phyloP scores from a whole-genome alignment of 1,140 invertebrate species.

The Myzus persicae region DNA sequence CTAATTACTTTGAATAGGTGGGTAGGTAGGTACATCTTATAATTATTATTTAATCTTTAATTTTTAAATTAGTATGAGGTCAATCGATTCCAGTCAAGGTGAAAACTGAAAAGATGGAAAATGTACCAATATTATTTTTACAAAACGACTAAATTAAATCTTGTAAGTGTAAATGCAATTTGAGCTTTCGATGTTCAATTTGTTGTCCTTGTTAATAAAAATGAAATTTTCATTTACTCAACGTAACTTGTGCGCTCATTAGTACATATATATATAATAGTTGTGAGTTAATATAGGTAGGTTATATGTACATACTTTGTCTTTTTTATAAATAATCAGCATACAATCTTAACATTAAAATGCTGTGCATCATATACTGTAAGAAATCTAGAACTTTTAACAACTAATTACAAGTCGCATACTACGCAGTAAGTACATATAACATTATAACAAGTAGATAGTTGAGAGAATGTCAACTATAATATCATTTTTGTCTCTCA shows the following conservation, averaged over 20 bases:
- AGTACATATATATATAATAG: not conserved
- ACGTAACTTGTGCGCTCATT: not conserved
- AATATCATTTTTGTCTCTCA: not conserved
- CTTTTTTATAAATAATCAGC: slow-evolving; percentile 12
- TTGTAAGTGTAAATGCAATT: not conserved
- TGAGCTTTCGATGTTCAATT: not conserved
- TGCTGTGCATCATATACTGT: not conserved
- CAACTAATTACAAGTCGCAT: not conserved
- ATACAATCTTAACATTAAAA: not conserved
- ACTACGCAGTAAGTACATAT: not conserved
- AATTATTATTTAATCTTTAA: not conserved
- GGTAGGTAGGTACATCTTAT: not conserved
- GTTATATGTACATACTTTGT: too few relatives aligned
- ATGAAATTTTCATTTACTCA: not conserved
- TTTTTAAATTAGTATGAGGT: not conserved
- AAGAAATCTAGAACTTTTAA: not conserved
- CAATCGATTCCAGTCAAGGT: not conserved
- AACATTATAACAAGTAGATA: not conserved
- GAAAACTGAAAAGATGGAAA: not conserved
- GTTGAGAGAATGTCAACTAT: not conserved
- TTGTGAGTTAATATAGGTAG: not conserved
- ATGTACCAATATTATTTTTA: not conserved
- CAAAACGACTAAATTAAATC: not conserved
- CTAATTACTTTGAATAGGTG: not conserved
- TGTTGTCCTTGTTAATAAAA: not conserved